These are phyloP conservation scores for Spatulosminthurus flaviceps DNA, from an alignment of 2,888 invertebrate genomes.

Conservation along the genomic window DNA sequence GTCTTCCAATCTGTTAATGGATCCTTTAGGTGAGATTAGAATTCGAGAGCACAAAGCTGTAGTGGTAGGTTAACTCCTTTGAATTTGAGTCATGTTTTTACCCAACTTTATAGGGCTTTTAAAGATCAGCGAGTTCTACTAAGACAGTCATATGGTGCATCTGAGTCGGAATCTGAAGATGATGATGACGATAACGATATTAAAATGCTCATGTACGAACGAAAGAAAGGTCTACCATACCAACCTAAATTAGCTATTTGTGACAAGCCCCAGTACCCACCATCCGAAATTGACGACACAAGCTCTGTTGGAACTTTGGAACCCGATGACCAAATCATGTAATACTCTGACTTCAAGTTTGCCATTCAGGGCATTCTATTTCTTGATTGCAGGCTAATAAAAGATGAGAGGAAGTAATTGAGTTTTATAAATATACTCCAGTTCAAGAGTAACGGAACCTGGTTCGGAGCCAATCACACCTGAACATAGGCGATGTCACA, in stretches of 20 bases:
- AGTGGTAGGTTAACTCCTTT: too few relatives aligned
- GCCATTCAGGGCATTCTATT: background rate
- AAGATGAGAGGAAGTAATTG: background rate
- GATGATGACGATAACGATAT: constrained; percentile 53
- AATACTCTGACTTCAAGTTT: background rate
- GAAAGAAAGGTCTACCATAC: constrained; percentile 54
- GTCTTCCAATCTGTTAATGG: constrained; percentile 56
- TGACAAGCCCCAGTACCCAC: constrained; percentile 58
- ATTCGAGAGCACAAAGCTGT: too few relatives aligned
- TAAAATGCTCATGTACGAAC: constrained; percentile 52
- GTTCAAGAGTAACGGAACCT: constrained; percentile 1
- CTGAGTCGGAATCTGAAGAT: constrained; percentile 68
- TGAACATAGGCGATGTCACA: constrained; percentile 64
- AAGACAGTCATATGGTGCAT: constrained; percentile 66
- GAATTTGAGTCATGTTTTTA: too few relatives aligned
- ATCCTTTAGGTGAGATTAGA: constrained; percentile 48
- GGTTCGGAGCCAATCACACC: constrained; percentile 54
- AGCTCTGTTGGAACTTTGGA: constrained; percentile 51
- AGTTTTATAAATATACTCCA: background rate
- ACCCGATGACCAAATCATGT: constrained; percentile 1
- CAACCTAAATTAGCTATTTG: constrained; percentile 54
- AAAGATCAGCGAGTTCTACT: constrained; percentile 58
- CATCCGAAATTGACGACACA: constrained; percentile 59
- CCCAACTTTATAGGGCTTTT: constrained; percentile 50
- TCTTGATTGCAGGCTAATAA: too few relatives aligned